Conservation (phyloP, 1,140 invertebrate genomes). For the Onthophagus taurus region DNA sequence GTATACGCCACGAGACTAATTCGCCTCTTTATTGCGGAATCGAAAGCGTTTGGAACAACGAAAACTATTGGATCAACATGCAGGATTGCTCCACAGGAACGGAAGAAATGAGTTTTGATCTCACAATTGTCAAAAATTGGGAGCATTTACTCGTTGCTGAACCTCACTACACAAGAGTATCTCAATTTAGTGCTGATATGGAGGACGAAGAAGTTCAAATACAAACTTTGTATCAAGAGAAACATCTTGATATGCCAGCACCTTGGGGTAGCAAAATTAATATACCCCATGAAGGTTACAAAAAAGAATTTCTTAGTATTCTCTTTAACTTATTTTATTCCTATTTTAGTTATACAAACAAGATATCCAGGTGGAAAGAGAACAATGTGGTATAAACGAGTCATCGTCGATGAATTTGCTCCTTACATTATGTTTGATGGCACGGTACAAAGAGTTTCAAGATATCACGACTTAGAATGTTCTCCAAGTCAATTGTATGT, state of each 20-base stretch:
- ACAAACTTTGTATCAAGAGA: slow-evolving; percentile 45
- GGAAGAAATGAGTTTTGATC: slow-evolving; percentile 45
- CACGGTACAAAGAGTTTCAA: slow-evolving; percentile 54
- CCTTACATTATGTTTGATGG: slow-evolving; percentile 65
- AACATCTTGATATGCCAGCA: slow-evolving; percentile 69
- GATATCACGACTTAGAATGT: slow-evolving; percentile 61
- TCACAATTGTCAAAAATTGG: slow-evolving; percentile 51
- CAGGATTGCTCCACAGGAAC: slow-evolving; percentile 45
- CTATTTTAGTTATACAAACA: slow-evolving; percentile 54
- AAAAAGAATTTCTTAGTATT: neutral
- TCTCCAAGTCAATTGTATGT: slow-evolving; percentile 41
- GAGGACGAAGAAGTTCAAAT: slow-evolving; percentile 40
- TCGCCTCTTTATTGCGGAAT: slow-evolving; percentile 62
- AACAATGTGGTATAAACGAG: slow-evolving; percentile 62
- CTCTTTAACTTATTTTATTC: neutral
- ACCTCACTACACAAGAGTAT: slow-evolving; percentile 41
- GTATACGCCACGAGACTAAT: slow-evolving; percentile 47
- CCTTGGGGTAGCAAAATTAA: slow-evolving; percentile 68
- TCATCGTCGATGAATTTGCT: slow-evolving; percentile 64
- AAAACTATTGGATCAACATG: slow-evolving; percentile 80
- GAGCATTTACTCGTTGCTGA: slow-evolving; percentile 61
- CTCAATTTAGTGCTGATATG: slow-evolving; percentile 33
- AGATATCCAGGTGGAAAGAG: slow-evolving; percentile 66
- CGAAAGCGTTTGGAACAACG: slow-evolving; percentile 78
- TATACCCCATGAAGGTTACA: slow-evolving; percentile 53